Conservation (phyloP, 2,888 invertebrate genomes). For the Sminthurinus aureus region DNA sequence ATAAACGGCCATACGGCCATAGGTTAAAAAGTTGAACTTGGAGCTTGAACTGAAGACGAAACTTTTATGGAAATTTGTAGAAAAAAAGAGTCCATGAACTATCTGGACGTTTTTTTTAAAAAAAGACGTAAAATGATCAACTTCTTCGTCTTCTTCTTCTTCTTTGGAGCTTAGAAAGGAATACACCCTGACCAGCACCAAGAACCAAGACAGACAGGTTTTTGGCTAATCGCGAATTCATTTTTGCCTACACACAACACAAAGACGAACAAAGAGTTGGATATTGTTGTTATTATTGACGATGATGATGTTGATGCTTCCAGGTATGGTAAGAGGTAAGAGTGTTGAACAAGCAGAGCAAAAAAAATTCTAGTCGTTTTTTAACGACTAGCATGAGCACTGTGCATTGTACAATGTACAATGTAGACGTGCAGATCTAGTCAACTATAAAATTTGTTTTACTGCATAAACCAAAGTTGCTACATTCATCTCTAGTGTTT, state of each 20-base stretch:
- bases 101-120: not conserved
- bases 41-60: not conserved
- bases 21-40: not conserved
- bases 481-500: not conserved
- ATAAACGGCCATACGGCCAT: too few species aligned
- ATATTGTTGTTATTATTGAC: not conserved
- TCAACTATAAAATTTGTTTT: too few species aligned
- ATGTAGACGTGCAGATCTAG: too few species aligned
- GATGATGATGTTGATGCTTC: not conserved
- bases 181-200: constrained; percentile 21
- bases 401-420: not conserved
- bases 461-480: too few species aligned
- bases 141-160: not conserved
- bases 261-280: not conserved
- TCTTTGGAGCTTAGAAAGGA: not conserved
- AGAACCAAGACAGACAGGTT: not conserved
- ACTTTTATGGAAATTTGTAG: not conserved
- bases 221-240: constrained; percentile 11
- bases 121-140: constrained; percentile 2
- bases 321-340: not conserved
- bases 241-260: not conserved
- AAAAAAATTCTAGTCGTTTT: not conserved
- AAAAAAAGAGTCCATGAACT: constrained; percentile 3
- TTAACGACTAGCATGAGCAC: not conserved
- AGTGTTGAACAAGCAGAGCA: not conserved